A percentile compares a stretch with the other conserved stretches of the same genome.
Evolutionary conservation across 1,140 invertebrate genomes (phyloP).

Genomic region (Doryteuthis pealeii): DNA sequence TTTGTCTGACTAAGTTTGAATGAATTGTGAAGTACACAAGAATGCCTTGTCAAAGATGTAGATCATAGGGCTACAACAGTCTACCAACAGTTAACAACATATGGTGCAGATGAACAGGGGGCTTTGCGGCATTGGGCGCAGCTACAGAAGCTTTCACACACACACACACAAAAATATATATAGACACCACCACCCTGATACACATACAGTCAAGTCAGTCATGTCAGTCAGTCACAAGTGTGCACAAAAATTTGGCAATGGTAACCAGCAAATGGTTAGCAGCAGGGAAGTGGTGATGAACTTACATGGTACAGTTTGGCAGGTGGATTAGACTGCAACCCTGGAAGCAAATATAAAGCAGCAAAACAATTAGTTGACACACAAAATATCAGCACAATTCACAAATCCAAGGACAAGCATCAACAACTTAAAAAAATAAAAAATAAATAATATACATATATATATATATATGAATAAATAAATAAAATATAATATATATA

Average conservation of each 20-base stretch:
- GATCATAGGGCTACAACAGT: not conserved
- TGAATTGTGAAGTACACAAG: not conserved
- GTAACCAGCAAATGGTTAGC: constrained; percentile 9
- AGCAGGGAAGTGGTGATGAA: constrained; percentile 17
- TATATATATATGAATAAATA: too few relatives aligned
- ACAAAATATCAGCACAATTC: not conserved
- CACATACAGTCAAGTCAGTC: too few relatives aligned
- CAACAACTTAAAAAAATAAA: not conserved
- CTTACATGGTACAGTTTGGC: constrained; percentile 48
- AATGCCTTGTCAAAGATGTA: not conserved
- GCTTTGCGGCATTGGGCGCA: not conserved
- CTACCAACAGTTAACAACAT: constrained; percentile 3
- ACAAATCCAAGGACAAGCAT: constrained; percentile 6
- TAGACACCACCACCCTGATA: too few relatives aligned
- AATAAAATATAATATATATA: too few relatives aligned
- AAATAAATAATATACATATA: too few relatives aligned
- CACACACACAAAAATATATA: not conserved
- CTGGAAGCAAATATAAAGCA: constrained; percentile 32
- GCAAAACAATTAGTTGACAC: constrained; percentile 23
- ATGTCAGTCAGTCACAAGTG: not conserved
- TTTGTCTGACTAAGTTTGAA: too few relatives aligned
- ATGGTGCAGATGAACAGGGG: not conserved
- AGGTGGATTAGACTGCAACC: constrained; percentile 35
- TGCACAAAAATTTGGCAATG: constrained; percentile 9
- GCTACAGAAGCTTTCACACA: constrained; percentile 4